A percentile compares a stretch with the other conserved stretches of the same genome.
phyloP scores from a whole-genome alignment of 2,888 invertebrate genomes.

The Thecocarcelia acutangulata region DNA sequence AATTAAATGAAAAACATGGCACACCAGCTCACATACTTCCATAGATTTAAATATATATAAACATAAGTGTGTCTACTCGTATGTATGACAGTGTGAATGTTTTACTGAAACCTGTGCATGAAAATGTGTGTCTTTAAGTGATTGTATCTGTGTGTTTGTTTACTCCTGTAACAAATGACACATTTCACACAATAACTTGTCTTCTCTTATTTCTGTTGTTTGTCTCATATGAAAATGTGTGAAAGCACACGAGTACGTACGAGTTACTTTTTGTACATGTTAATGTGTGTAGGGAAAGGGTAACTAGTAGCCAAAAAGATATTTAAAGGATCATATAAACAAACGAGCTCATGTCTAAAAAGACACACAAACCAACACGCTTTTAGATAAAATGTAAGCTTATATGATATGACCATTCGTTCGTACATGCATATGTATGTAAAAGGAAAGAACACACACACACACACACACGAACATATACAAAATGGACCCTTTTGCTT shows the following conservation, averaged over 20 bases:
- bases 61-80: constrained; percentile 9
- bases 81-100: not conserved
- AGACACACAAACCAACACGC: not conserved
- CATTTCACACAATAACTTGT: constrained; percentile 68
- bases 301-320: constrained; percentile 60
- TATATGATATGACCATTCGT: constrained; percentile 32
- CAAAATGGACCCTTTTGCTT: constrained; percentile 48
- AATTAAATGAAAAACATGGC: constrained; percentile 12
- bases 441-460: not conserved
- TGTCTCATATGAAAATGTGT: constrained; percentile 39
- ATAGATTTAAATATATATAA: constrained; percentile 5
- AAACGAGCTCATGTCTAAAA: not conserved
- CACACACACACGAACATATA: constrained; percentile 4
- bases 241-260: not conserved
- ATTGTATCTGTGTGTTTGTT: constrained; percentile 39
- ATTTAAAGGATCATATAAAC: constrained; percentile 52
- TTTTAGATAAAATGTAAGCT: constrained; percentile 59
- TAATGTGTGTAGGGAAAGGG: constrained; percentile 34
- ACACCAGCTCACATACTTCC: constrained; percentile 11
- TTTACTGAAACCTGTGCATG: not conserved
- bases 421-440: not conserved
- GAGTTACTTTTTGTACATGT: not conserved
- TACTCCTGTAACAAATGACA: constrained; percentile 65
- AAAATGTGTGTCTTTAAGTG: constrained; percentile 1
- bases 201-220: constrained; percentile 55